Evolutionary conservation across 2,113 vertebrate species (phyloP).

Genomic region (Porphyrio hochstetteri): DNA sequence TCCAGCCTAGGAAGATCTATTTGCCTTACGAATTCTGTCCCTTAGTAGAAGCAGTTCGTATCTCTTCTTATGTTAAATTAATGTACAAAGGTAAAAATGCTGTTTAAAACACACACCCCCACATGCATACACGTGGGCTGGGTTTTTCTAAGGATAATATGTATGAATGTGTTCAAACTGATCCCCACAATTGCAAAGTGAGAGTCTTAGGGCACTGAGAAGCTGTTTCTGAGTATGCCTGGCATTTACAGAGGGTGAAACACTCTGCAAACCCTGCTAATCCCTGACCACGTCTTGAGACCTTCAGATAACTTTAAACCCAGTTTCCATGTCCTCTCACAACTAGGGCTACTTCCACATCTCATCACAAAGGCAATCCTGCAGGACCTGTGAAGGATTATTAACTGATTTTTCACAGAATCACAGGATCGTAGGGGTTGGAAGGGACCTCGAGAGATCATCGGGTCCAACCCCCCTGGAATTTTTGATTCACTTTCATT

Average conservation of each 20-base stretch:
- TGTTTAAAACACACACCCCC: background rate
- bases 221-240: background rate
- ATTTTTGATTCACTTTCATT: background rate
- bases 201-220: background rate
- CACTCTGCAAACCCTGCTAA: background rate
- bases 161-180: background rate
- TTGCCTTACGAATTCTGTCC: background rate
- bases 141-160: background rate
- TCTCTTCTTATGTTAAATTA: background rate
- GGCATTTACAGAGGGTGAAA: background rate
- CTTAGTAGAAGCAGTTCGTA: background rate
- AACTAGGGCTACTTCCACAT: background rate
- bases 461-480: too few species aligned
- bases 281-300: background rate
- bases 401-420: background rate
- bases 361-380: background rate
- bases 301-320: background rate
- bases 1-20: background rate
- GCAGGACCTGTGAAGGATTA: background rate
- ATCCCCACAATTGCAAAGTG: background rate
- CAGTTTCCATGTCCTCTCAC: background rate
- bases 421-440: too few species aligned
- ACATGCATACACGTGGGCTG: background rate
- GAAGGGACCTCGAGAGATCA: too few species aligned
- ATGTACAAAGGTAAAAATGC: background rate